Conservation (phyloP, 2,113 vertebrate species). For the Semnornis frantzii region DNA sequence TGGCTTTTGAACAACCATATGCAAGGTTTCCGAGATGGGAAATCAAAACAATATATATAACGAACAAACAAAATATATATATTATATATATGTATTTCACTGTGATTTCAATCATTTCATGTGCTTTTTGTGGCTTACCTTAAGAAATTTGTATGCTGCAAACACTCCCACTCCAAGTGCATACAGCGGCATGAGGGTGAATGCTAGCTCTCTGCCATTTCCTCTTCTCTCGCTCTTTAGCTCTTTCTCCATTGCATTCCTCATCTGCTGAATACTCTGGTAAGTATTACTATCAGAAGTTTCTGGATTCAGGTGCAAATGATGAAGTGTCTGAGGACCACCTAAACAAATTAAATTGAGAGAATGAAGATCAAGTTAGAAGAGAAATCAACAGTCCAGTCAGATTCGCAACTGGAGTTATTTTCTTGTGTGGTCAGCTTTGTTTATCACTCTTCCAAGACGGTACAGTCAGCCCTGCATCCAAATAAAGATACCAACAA, state of each 20-base stretch:
- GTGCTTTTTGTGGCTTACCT: conserved; percentile 71
- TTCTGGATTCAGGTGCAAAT: conserved; percentile 25
- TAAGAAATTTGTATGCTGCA: conserved; percentile 89
- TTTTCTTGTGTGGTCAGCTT: background rate
- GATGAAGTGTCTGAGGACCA: conserved; percentile 23
- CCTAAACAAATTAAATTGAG: conserved; percentile 37
- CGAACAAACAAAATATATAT: no score
- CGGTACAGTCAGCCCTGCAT: background rate
- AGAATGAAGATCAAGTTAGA: background rate
- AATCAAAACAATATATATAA: no score
- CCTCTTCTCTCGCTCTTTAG: conserved; percentile 81
- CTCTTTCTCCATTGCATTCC: conserved; percentile 86
- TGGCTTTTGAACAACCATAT: background rate
- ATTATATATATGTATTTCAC: background rate
- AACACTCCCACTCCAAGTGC: conserved; percentile 88
- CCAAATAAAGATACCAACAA: background rate
- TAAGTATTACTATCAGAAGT: conserved; percentile 60
- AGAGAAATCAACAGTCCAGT: background rate
- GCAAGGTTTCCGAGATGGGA: background rate
- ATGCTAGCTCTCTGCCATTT: conserved; percentile 84
- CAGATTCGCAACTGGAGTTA: background rate
- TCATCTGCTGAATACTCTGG: conserved; percentile 83
- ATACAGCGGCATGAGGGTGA: conserved; percentile 89
- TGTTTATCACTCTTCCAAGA: background rate
- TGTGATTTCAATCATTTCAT: background rate